Evolutionary conservation across 2,888 invertebrate species (phyloP), one percentile per base, ranked within the genome.

Genomic region (Phoronis australis): DNA sequence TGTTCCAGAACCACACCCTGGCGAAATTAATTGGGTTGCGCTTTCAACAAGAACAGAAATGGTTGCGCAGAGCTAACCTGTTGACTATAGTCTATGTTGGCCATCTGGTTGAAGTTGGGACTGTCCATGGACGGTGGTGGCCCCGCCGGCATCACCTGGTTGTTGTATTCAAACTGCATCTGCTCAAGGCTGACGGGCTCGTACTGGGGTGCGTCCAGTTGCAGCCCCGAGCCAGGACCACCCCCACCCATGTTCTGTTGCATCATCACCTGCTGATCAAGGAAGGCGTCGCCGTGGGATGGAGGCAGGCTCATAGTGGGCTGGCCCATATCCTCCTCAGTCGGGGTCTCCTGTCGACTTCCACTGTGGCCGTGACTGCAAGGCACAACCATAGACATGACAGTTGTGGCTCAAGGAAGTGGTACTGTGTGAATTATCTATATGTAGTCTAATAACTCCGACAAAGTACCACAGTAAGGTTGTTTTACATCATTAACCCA

Each of bases 301-400:
- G n/a, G n/a, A 21, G 42, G 42, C 21, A 23, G 42, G n/a, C 35
- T n/a, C n/a, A n/a, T n/a, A n/a, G n/a, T n/a, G n/a, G n/a, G n/a
- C 24, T 48, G 47, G 1, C 42, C 39, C 40, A 59, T 58, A 51
- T 83, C 79, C 52, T 89, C 89, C 68, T 88, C 88, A 18, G 90
- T 89, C 44, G 93, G 92, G 39, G 92, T 93, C 55, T 90, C 90
- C 79, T 92, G 92, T 68, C 91, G 85, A 68, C 92, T 91, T n/a
- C n/a, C n/a, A n/a, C n/a, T n/a, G n/a, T n/a, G n/a, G n/a, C n/a
- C n/a, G n/a, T n/a, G n/a, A n/a, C n/a, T n/a, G n/a, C n/a, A n/a
- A n/a, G n/a, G n/a, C n/a, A n/a, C n/a, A n/a, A n/a, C n/a, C n/a
- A n/a, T n/a, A n/a, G n/a, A n/a, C n/a, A n/a, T n/a, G n/a, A n/a